Evolutionary conservation across 2,888 invertebrate genomes (phyloP).

Genomic region (Heterodera filipjevi): DNA sequence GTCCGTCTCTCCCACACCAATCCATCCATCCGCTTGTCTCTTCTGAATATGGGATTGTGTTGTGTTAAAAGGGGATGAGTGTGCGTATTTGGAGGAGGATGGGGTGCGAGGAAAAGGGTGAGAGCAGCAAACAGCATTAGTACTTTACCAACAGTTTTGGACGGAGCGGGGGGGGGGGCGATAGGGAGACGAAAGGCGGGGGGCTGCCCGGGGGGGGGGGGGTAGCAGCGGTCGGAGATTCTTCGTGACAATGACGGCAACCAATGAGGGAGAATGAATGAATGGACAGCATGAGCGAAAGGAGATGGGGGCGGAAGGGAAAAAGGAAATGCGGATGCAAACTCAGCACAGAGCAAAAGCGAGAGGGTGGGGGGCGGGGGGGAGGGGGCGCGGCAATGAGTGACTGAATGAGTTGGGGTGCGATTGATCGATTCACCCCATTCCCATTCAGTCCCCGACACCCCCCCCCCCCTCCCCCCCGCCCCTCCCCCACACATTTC

Average conservation of each 20-base stretch:
- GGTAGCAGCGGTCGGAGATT: background rate
- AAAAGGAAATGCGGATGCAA: background rate
- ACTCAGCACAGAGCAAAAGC: background rate
- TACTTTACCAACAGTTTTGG: background rate
- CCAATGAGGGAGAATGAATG: slow-evolving; percentile 6
- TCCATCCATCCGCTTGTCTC: background rate
- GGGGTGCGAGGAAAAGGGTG: background rate
- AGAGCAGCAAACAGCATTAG: background rate
- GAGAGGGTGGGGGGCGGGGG: background rate
- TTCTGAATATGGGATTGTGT: background rate
- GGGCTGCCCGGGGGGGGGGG: background rate
- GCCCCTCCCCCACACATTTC: background rate
- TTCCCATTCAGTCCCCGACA: background rate
- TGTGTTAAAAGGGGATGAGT: background rate
- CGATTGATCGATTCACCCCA: background rate
- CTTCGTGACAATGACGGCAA: slow-evolving; percentile 7
- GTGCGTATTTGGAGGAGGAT: background rate
- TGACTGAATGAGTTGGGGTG: no score
- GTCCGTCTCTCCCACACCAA: background rate
- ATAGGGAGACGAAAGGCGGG: no score
- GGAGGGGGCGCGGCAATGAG: background rate
- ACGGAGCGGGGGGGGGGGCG: background rate
- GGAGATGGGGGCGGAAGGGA: background rate
- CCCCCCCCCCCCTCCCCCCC: background rate
- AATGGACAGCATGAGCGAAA: background rate